Conservation (phyloP, 2,888 invertebrate genomes). For the Microctonus hyperodae region DNA sequence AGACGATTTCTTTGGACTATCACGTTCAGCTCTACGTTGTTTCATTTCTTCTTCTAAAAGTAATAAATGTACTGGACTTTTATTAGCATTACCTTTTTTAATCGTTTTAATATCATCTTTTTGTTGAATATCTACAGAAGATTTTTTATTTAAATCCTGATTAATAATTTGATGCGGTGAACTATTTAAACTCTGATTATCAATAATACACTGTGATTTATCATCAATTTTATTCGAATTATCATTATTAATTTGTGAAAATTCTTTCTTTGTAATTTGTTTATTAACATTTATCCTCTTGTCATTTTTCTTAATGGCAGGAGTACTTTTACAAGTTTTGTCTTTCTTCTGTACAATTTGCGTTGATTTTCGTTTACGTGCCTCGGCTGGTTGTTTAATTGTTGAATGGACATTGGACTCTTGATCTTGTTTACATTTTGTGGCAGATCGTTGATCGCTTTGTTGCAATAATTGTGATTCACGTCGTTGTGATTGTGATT, state of each 20-base stretch:
- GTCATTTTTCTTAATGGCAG: slow-evolving; percentile 57
- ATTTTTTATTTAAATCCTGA: slow-evolving; percentile 24
- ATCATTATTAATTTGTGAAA: slow-evolving; percentile 17
- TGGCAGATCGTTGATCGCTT: slow-evolving; percentile 43
- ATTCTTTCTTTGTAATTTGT: slow-evolving; percentile 32
- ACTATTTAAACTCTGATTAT: slow-evolving; percentile 26
- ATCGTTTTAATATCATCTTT: slow-evolving; percentile 47
- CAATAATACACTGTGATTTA: slow-evolving; percentile 13
- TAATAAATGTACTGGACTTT: slow-evolving; percentile 53
- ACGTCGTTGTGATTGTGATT: slow-evolving; percentile 55
- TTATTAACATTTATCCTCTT: slow-evolving; percentile 52
- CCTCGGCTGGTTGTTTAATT: slow-evolving; percentile 54
- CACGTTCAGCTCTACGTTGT: slow-evolving; percentile 63
- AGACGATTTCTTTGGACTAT: slow-evolving; percentile 68
- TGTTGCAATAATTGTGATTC: slow-evolving; percentile 37
- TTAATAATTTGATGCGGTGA: slow-evolving; percentile 16
- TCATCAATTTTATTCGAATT: slow-evolving; percentile 34
- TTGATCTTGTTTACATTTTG: slow-evolving; percentile 61
- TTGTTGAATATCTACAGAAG: too few species aligned
- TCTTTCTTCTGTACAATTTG: slow-evolving; percentile 55
- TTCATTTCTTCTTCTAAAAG: slow-evolving; percentile 61
- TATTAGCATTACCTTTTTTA: slow-evolving; percentile 47
- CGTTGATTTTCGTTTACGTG: slow-evolving; percentile 61
- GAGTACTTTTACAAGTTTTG: slow-evolving; percentile 55
- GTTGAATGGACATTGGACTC: slow-evolving; percentile 52